phyloP scores from a whole-genome alignment of 1,140 invertebrate genomes.

The Asobara japonica region DNA sequence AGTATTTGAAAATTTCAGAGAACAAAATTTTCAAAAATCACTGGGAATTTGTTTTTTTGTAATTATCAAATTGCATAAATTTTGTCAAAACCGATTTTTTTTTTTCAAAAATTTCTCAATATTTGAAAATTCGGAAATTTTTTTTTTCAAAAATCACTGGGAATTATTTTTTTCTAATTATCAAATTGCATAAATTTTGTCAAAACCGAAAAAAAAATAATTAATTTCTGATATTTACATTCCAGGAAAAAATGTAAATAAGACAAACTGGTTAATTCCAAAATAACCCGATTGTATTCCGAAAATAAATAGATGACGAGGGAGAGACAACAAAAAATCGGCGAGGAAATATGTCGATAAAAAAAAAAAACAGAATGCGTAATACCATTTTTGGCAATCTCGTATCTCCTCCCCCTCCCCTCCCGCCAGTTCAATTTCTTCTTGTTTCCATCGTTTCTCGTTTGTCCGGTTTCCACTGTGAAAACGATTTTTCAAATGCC shows the following conservation, averaged over 20 bases:
- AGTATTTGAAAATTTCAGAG: too few species aligned
- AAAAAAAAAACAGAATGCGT: constrained; percentile 32
- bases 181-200: too few species aligned
- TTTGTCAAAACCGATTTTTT: too few species aligned
- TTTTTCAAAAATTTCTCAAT: too few species aligned
- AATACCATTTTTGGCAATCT: constrained; percentile 48
- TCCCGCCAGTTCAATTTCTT: background rate
- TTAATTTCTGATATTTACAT: too few species aligned
- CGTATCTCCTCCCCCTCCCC: constrained; percentile 20
- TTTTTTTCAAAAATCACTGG: too few species aligned
- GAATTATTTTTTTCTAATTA: too few species aligned
- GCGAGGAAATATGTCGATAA: constrained; percentile 10
- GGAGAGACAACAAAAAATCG: constrained; percentile 7
- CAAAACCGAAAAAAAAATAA: background rate
- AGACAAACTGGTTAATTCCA: background rate
- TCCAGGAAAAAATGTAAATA: constrained; percentile 6
- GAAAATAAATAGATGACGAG: constrained; percentile 12
- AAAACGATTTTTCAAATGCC: constrained; percentile 45
- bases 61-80: too few species aligned
- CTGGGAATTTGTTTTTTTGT: too few species aligned
- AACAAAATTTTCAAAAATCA: too few species aligned
- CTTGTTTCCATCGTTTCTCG: constrained; percentile 33
- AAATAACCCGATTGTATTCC: background rate
- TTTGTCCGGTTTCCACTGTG: constrained; percentile 42
- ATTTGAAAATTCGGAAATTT: background rate